Evolutionary conservation across 2,113 vertebrate genomes (phyloP).

Genomic region (Rhagologus leucostigma): DNA sequence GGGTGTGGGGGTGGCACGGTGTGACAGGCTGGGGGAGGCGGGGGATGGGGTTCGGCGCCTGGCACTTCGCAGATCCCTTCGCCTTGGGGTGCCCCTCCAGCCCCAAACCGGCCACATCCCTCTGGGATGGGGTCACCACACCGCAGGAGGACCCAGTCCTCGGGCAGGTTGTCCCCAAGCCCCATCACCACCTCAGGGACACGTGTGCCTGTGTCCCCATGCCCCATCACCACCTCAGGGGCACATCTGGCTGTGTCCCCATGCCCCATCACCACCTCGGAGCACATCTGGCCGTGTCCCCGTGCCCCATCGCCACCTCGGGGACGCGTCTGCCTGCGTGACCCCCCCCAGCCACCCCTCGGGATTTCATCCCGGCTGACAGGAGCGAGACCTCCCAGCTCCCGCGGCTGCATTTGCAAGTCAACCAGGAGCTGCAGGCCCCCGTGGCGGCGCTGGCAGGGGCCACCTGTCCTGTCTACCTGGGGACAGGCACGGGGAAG

Average conservation of each 20-base stretch:
- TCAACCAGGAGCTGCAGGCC: not conserved
- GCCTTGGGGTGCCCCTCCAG: not conserved
- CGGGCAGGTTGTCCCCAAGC: not conserved
- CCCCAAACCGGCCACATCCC: not conserved
- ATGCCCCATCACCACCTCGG: too few relatives aligned
- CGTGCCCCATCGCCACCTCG: not conserved
- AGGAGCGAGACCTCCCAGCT: not conserved
- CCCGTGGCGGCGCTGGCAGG: not conserved
- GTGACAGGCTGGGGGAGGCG: not conserved
- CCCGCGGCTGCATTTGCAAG: not conserved
- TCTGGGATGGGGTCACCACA: fast-evolving
- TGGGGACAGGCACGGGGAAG: not conserved
- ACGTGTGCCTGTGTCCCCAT: not conserved
- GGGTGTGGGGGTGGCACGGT: not conserved
- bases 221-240: too few relatives aligned
- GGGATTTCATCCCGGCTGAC: not conserved
- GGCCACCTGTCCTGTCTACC: not conserved
- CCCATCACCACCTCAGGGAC: not conserved
- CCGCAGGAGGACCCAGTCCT: not conserved
- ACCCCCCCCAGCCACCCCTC: not conserved
- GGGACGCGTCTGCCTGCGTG: fast-evolving
- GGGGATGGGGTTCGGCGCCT: not conserved
- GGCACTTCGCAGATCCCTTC: not conserved
- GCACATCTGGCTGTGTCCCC: not conserved
- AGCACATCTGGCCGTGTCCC: not conserved